These are phyloP conservation scores for Caenorhabditis sp. DNA, from an alignment of 2,888 invertebrate genomes.

Conservation along the genomic window DNA sequence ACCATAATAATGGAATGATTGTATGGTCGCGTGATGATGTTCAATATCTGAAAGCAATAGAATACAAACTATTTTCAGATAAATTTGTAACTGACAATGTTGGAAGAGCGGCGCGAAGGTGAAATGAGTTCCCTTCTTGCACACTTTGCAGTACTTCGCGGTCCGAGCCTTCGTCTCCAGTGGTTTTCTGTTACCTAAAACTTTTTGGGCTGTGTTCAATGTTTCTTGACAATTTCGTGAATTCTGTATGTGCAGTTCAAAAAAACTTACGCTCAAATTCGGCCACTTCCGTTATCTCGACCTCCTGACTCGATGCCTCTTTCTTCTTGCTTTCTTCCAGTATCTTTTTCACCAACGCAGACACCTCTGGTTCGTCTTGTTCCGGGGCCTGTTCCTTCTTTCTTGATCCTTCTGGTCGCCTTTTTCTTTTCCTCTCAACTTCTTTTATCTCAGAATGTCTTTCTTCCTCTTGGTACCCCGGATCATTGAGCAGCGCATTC, in stretches of 20 bases:
- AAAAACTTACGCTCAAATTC: not conserved
- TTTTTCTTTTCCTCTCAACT: slow-evolving; percentile 13
- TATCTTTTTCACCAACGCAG: slow-evolving; percentile 8
- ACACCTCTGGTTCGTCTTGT: slow-evolving; percentile 11
- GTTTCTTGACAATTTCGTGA: too few species aligned
- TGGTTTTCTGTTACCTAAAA: slow-evolving; percentile 13
- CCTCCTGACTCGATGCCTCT: slow-evolving; percentile 25
- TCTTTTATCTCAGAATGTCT: not conserved
- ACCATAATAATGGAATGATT: slow-evolving; percentile 30
- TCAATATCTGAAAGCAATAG: slow-evolving; percentile 26
- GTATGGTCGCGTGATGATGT: slow-evolving; percentile 15
- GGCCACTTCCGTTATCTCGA: slow-evolving; percentile 5
- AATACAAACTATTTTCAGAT: not conserved
- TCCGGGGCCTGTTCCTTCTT: not conserved
- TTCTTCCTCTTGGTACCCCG: too few species aligned
- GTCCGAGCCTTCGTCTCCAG: not conserved
- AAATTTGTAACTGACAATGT: slow-evolving; percentile 22
- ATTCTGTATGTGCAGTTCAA: slow-evolving; percentile 1
- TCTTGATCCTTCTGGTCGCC: slow-evolving; percentile 3
- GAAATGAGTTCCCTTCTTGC: slow-evolving; percentile 32
- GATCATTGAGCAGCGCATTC: too few species aligned
- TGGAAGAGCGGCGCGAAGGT: slow-evolving; percentile 24
- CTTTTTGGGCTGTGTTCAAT: not conserved
- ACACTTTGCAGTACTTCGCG: slow-evolving; percentile 36
- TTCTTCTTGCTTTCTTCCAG: slow-evolving; percentile 35